Evolutionary conservation across 2,113 vertebrate species (phyloP).

Genomic region (Tonatia bakeri): DNA sequence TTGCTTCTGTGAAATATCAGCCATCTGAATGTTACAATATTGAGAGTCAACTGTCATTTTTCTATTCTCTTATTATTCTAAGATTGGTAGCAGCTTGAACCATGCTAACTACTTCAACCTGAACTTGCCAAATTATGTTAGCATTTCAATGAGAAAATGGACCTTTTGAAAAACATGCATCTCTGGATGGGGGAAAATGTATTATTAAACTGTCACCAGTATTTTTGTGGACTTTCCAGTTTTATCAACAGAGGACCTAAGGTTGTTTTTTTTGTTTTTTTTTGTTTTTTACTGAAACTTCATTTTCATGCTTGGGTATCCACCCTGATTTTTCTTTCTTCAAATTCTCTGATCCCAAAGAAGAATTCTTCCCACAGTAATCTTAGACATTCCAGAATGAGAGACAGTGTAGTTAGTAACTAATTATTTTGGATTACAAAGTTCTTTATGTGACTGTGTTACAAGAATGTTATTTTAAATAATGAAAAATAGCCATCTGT

Average conservation of each 20-base stretch:
- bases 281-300: background rate
- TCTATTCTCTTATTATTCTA: constrained; percentile 42
- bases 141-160: background rate
- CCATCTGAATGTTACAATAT: constrained; percentile 31
- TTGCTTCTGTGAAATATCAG: background rate
- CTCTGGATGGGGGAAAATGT: background rate
- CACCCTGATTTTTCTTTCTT: background rate
- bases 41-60: constrained; percentile 58
- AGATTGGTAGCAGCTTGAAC: constrained; percentile 60
- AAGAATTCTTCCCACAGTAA: background rate
- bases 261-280: background rate
- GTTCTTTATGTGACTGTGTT: background rate
- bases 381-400: background rate
- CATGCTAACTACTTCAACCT: constrained; percentile 57
- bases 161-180: background rate
- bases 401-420: background rate
- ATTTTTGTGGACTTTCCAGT: constrained; percentile 29
- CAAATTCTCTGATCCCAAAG: background rate
- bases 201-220: background rate
- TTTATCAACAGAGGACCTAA: background rate
- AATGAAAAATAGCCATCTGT: background rate
- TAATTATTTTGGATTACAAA: background rate
- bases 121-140: constrained; percentile 52
- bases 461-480: constrained; percentile 11
- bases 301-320: background rate